Conservation (phyloP, 2,113 vertebrate genomes). For the Podiceps cristatus region DNA sequence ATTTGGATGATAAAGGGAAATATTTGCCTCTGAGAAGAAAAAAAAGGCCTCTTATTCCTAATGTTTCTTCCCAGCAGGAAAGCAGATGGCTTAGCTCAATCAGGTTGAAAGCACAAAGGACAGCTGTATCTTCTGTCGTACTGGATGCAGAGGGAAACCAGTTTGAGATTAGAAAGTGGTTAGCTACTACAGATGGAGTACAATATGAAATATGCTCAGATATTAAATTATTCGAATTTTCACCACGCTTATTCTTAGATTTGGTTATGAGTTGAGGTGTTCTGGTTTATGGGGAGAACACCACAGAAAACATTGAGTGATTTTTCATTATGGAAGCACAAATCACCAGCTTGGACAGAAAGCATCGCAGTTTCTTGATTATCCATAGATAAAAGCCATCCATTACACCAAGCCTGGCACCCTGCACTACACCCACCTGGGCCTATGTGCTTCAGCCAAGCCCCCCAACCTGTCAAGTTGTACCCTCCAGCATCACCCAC, state of each 20-base stretch:
- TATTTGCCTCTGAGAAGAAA: background rate
- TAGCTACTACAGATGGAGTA: background rate
- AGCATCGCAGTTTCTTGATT: background rate
- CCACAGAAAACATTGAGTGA: background rate
- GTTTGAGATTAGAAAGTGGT: background rate
- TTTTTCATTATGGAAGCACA: background rate
- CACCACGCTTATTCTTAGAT: background rate
- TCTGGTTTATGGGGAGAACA: background rate
- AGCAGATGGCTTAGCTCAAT: slow-evolving; percentile 20
- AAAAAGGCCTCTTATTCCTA: background rate
- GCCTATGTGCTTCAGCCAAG: background rate
- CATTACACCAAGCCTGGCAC: background rate
- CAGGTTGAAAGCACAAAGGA: slow-evolving; percentile 16
- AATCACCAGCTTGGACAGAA: background rate
- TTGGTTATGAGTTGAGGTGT: background rate
- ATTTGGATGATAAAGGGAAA: slow-evolving; percentile 21
- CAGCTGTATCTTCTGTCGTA: background rate
- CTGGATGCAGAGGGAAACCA: background rate
- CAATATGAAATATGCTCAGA: background rate
- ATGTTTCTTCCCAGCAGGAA: slow-evolving; percentile 1
- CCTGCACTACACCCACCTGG: background rate
- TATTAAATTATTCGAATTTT: background rate
- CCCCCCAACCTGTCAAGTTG: background rate
- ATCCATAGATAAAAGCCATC: background rate
- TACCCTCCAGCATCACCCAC: background rate